phyloP scores from a whole-genome alignment of 2,797 vertebrate genomes.

The Perodicticus potto region DNA sequence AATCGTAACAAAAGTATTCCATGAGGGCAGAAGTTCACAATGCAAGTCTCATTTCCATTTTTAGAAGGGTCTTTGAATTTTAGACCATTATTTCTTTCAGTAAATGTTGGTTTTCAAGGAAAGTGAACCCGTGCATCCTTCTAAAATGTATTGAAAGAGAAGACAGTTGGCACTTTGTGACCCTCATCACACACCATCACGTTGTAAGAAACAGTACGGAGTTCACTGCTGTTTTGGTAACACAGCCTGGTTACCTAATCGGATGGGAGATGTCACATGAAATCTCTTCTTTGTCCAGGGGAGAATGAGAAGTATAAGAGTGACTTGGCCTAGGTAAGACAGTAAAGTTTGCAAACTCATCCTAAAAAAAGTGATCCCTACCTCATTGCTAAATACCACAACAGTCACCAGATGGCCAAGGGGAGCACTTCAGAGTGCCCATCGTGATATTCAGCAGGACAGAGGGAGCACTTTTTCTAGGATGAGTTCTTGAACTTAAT shows the following conservation, averaged over 20 bases:
- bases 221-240: background rate
- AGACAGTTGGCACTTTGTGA: background rate
- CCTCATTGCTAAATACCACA: too few species aligned
- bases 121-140: background rate
- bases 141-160: background rate
- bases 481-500: background rate
- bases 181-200: background rate
- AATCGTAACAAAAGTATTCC: background rate
- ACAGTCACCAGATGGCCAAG: too few species aligned
- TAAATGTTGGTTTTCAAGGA: conserved; percentile 27
- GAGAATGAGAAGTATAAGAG: background rate
- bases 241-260: background rate
- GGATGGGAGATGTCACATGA: background rate
- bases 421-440: too few species aligned
- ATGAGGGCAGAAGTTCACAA: background rate
- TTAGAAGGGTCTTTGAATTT: background rate
- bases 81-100: background rate
- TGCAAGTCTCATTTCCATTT: background rate
- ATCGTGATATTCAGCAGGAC: too few species aligned
- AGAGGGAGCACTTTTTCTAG: too few species aligned
- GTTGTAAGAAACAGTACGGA: background rate
- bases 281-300: background rate
- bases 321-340: background rate
- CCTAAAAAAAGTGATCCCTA: too few species aligned
- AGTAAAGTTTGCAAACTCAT: too few species aligned